phyloP scores from a whole-genome alignment of 1,140 invertebrate genomes.

The Caenorhabditis briggsae region DNA sequence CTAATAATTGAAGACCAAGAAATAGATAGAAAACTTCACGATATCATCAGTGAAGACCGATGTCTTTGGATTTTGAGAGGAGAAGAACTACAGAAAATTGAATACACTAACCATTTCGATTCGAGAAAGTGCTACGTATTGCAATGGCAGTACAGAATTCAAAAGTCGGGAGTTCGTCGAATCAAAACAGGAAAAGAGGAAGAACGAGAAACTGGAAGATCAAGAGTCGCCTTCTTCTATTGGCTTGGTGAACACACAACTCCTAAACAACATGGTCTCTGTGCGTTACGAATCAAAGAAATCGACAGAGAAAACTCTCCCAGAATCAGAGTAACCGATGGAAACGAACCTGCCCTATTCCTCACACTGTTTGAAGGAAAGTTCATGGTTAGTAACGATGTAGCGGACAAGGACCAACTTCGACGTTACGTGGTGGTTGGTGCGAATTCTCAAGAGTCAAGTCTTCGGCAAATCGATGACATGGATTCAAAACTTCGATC shows the following conservation, averaged over 20 bases:
- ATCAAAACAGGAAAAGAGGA: slow-evolving; percentile 35
- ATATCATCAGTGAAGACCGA: slow-evolving; percentile 59
- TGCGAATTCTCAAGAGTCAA: neutral
- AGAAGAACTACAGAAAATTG: slow-evolving; percentile 49
- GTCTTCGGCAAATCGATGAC: slow-evolving; percentile 2
- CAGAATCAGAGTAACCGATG: slow-evolving; percentile 40
- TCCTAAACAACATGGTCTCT: slow-evolving; percentile 62
- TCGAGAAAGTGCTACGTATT: slow-evolving; percentile 60
- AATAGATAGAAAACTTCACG: slow-evolving; percentile 46
- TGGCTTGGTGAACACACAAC: slow-evolving; percentile 62
- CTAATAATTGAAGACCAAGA: slow-evolving; percentile 53
- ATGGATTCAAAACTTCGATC: neutral
- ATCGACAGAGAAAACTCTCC: slow-evolving; percentile 61
- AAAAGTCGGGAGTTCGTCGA: slow-evolving; percentile 56
- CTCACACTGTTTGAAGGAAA: slow-evolving; percentile 44
- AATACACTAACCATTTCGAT: slow-evolving; percentile 46
- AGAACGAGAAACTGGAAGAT: slow-evolving; percentile 62
- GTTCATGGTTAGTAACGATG: slow-evolving; percentile 21
- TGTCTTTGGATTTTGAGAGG: slow-evolving; percentile 59
- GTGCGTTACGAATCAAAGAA: slow-evolving; percentile 60
- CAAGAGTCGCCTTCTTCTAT: slow-evolving; percentile 65
- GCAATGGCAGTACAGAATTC: slow-evolving; percentile 63
- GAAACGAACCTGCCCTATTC: slow-evolving; percentile 53
- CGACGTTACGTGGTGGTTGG: slow-evolving; percentile 3
- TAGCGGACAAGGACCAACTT: neutral